These are phyloP conservation scores for Gallinago paraguaiae DNA, from an alignment of 2,113 vertebrate genomes.

Conservation along the genomic window DNA sequence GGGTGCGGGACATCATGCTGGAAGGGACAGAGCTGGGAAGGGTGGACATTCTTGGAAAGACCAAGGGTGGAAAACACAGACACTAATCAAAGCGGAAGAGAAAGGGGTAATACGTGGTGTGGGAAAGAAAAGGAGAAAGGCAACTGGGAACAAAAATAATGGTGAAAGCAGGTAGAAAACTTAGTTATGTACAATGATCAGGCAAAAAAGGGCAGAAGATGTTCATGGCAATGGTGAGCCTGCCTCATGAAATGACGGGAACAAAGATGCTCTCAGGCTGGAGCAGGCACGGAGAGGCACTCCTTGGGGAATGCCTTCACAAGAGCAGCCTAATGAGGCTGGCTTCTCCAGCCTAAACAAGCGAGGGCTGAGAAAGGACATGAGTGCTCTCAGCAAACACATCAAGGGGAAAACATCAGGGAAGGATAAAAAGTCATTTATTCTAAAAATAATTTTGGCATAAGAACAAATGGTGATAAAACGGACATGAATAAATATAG, in stretches of 20 bases:
- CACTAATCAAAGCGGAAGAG: background rate
- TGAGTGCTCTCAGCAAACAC: background rate
- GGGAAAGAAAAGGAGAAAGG: background rate
- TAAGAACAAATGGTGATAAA: background rate
- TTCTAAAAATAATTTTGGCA: background rate
- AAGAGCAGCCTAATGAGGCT: background rate
- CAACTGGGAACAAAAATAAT: background rate
- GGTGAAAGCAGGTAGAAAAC: background rate
- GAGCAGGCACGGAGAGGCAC: fast-evolving
- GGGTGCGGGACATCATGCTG: background rate
- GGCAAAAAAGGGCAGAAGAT: background rate
- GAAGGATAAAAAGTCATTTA: background rate
- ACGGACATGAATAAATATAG: background rate
- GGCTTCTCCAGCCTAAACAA: background rate
- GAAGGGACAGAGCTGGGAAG: background rate
- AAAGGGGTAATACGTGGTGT: background rate
- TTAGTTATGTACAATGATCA: fast-evolving
- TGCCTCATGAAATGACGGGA: fast-evolving
- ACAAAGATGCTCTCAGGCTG: background rate
- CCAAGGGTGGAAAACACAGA: background rate
- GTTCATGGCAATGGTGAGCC: background rate
- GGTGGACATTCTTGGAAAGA: background rate
- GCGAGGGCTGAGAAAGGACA: background rate
- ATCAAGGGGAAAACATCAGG: background rate
- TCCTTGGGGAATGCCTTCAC: background rate